Conservation (phyloP, 2,888 invertebrate genomes). For the Dicyrtomina minuta region DNA sequence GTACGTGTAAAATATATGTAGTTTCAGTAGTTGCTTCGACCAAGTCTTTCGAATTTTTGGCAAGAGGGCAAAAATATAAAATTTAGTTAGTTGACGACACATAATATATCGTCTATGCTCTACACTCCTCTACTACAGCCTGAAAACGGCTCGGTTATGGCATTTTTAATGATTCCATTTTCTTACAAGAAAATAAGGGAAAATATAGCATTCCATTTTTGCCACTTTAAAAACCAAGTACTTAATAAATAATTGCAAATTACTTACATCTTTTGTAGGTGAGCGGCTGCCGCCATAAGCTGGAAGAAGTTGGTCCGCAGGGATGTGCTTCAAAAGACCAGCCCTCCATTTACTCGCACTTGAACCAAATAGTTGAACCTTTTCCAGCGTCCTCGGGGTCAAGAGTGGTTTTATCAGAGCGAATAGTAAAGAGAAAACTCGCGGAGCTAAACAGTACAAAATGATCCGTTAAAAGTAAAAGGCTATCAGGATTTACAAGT, state of each 20-base stretch:
- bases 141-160: too few relatives aligned
- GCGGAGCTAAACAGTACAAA: constrained; percentile 22
- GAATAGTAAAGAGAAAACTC: constrained; percentile 37
- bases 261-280: constrained; percentile 19
- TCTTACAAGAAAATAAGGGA: too few relatives aligned
- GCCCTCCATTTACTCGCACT: constrained; percentile 38
- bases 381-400: constrained; percentile 37
- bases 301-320: constrained; percentile 37
- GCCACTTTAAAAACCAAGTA: too few relatives aligned
- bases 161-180: too few relatives aligned
- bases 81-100: background rate
- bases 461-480: too few relatives aligned
- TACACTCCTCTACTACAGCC: too few relatives aligned
- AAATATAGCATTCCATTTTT: too few relatives aligned
- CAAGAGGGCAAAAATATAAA: background rate
- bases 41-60: background rate
- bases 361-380: constrained; percentile 35
- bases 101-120: too few relatives aligned
- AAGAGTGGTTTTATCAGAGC: constrained; percentile 40
- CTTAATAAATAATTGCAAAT: background rate
- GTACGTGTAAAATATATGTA: too few relatives aligned
- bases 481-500: too few relatives aligned
- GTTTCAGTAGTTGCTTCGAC: too few relatives aligned
- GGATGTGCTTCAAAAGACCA: constrained; percentile 34
- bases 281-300: constrained; percentile 37